phyloP scores from a whole-genome alignment of 2,888 invertebrate species.

The Drosophila antonietae region DNA sequence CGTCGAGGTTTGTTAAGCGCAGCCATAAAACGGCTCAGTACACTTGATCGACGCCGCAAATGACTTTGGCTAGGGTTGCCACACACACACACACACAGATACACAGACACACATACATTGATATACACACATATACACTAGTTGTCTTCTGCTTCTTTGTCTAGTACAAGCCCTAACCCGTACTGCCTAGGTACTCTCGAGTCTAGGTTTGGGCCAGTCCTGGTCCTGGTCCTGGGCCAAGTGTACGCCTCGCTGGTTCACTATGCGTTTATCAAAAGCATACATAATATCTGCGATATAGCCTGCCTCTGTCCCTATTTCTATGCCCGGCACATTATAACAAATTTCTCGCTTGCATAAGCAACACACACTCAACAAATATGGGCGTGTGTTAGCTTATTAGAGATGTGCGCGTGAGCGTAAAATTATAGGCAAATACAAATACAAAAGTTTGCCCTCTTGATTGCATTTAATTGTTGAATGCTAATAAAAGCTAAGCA shows the following conservation, averaged over 20 bases:
- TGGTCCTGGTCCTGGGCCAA: slow-evolving; percentile 65
- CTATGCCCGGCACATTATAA: slow-evolving; percentile 70
- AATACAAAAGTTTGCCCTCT: slow-evolving; percentile 1
- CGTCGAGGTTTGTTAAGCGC: slow-evolving; percentile 77
- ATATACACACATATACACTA: not conserved
- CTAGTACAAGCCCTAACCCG: not conserved
- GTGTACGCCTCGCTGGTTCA: slow-evolving; percentile 73
- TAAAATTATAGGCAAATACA: slow-evolving; percentile 19
- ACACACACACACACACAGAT: not conserved
- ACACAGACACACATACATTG: not conserved
- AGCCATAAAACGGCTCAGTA: slow-evolving; percentile 78
- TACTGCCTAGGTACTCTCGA: not conserved
- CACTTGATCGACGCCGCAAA: slow-evolving; percentile 79
- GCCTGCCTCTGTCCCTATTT: slow-evolving; percentile 10
- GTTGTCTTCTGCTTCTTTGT: not conserved
- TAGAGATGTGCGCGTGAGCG: slow-evolving; percentile 53
- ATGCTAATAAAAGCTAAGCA: not conserved
- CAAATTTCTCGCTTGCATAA: slow-evolving; percentile 81
- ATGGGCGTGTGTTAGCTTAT: slow-evolving; percentile 37
- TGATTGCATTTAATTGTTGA: not conserved
- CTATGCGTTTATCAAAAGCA: slow-evolving; percentile 79
- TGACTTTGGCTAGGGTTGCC: slow-evolving; percentile 69
- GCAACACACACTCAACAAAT: slow-evolving; percentile 67
- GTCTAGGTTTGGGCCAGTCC: slow-evolving; percentile 41
- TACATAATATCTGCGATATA: slow-evolving; percentile 64